phyloP scores from a whole-genome alignment of 2,797 vertebrate genomes.

The Ammospiza maritima region DNA sequence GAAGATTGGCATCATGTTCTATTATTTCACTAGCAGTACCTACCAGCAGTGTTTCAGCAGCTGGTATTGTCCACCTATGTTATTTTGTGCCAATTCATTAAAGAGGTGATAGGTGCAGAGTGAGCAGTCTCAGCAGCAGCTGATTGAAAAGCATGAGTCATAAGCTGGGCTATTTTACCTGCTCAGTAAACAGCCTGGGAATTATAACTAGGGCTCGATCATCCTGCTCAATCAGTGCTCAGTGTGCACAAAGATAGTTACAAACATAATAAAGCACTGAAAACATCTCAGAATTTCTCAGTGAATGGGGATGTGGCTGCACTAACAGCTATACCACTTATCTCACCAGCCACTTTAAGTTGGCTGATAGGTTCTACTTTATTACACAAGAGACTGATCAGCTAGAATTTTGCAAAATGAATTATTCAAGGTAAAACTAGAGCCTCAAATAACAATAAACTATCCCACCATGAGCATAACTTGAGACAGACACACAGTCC shows the following conservation, averaged over 20 bases:
- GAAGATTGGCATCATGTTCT: conserved; percentile 8
- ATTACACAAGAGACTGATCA: conserved; percentile 43
- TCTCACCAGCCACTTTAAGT: conserved; percentile 40
- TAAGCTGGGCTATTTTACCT: conserved; percentile 9
- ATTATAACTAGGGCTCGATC: conserved; percentile 1
- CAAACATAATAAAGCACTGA: conserved; percentile 56
- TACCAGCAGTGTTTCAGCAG: conserved; percentile 7
- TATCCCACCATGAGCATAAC: neutral
- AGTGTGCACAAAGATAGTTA: conserved; percentile 49
- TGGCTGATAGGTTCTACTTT: conserved; percentile 48
- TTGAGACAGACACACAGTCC: neutral
- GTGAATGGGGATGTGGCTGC: conserved; percentile 1
- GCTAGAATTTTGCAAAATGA: conserved; percentile 45
- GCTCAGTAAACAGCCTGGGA: neutral
- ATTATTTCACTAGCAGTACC: conserved; percentile 44
- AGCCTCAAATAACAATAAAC: neutral
- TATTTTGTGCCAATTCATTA: conserved; percentile 20
- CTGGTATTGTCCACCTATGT: neutral
- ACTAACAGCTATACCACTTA: conserved; percentile 15
- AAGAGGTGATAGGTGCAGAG: conserved; percentile 33
- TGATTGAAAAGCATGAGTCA: conserved; percentile 13
- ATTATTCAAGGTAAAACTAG: conserved; percentile 25
- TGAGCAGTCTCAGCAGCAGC: conserved; percentile 5
- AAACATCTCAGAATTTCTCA: conserved; percentile 47
- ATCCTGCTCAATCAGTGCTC: conserved; percentile 40